These are phyloP conservation scores for Lontra canadensis DNA, from an alignment of 2,113 vertebrate species.

Conservation along the genomic window DNA sequence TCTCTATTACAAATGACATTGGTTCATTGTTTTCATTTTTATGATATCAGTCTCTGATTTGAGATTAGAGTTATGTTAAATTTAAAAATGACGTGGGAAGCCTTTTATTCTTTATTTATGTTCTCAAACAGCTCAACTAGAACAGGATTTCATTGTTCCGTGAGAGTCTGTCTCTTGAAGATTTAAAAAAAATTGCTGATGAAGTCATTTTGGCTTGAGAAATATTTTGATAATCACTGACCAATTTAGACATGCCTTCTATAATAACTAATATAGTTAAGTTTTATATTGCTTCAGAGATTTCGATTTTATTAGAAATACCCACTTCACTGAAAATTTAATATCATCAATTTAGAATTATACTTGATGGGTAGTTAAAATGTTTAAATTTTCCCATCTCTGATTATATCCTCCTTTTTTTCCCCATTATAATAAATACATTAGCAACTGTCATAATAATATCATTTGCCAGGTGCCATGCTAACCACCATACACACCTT, in stretches of 20 bases:
- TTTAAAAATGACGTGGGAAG: background rate
- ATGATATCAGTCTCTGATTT: background rate
- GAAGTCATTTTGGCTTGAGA: background rate
- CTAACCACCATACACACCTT: background rate
- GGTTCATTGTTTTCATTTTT: background rate
- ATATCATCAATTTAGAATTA: background rate
- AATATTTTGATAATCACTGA: background rate
- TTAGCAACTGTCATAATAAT: background rate
- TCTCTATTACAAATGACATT: background rate
- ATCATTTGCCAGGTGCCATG: background rate
- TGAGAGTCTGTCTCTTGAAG: background rate
- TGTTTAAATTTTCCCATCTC: background rate
- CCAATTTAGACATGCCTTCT: constrained; percentile 5
- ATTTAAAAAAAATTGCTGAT: background rate
- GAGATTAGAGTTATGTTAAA: background rate
- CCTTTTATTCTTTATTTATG: background rate
- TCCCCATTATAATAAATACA: background rate
- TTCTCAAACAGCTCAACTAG: background rate
- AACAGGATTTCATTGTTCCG: background rate
- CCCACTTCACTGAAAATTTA: background rate
- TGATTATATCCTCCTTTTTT: background rate
- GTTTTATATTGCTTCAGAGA: background rate
- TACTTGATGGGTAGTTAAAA: background rate
- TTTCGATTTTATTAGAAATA: background rate
- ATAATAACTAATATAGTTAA: background rate